Conservation (phyloP, 2,113 vertebrate genomes). For the Todiramphus saurophagus region DNA sequence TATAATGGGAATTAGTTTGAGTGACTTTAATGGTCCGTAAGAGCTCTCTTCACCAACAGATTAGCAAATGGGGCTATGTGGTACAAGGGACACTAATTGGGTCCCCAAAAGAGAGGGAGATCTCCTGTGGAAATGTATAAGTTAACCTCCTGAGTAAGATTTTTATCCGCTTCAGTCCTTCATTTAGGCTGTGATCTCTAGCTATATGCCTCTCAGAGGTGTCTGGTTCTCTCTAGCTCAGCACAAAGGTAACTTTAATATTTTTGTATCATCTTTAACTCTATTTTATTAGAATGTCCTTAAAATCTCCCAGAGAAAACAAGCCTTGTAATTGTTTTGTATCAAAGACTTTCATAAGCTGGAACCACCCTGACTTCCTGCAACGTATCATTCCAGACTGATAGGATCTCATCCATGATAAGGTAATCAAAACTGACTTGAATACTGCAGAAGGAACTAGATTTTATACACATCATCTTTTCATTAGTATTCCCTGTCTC, state of each 20-base stretch:
- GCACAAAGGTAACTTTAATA: slow-evolving; percentile 52
- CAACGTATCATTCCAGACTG: not conserved
- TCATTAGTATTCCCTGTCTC: slow-evolving; percentile 36
- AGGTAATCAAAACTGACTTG: slow-evolving; percentile 17
- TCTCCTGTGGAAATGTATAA: not conserved
- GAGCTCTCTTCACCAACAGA: not conserved
- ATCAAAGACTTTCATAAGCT: slow-evolving; percentile 8
- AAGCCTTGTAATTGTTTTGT: slow-evolving; percentile 29
- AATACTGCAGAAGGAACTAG: not conserved
- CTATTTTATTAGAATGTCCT: not conserved
- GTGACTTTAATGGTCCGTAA: not conserved
- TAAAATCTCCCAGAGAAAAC: slow-evolving; percentile 35
- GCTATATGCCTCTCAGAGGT: not conserved
- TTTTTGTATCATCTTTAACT: slow-evolving; percentile 49
- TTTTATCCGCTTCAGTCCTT: not conserved
- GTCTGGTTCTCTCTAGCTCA: slow-evolving; percentile 33
- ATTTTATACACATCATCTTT: not conserved
- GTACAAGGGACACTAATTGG: not conserved
- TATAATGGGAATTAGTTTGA: not conserved
- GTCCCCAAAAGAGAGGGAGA: not conserved
- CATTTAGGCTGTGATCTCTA: not conserved
- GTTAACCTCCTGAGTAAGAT: not conserved
- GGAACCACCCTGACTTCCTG: not conserved
- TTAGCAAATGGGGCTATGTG: not conserved
- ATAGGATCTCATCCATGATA: not conserved